A percentile compares a stretch with the other conserved stretches of the same genome.
These are phyloP conservation scores for Chalcis sispes DNA, from an alignment of 2,888 invertebrate genomes.

Conservation along the genomic window DNA sequence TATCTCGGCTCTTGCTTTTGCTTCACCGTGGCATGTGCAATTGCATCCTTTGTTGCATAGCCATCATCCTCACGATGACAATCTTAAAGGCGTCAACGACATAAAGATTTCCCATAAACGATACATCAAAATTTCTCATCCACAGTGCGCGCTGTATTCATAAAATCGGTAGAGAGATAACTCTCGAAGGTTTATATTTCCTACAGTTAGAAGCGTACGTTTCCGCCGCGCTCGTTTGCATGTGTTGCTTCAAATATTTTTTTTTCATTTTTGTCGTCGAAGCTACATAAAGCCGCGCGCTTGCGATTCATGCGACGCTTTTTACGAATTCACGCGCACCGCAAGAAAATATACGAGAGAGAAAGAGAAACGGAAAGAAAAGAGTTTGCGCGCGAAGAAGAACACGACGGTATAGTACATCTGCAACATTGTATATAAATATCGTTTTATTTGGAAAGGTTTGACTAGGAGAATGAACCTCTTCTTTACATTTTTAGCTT, in stretches of 20 bases:
- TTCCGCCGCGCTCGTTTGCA: constrained; percentile 48
- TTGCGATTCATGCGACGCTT: constrained; percentile 10
- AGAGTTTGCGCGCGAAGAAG: no score
- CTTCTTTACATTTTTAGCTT: no score
- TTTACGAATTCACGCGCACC: no score
- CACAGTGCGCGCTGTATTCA: constrained; percentile 17
- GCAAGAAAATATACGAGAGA: not conserved
- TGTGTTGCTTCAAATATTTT: no score
- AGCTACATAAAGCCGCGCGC: no score
- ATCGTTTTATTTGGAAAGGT: no score
- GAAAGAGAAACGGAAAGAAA: no score
- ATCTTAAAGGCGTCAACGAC: not conserved
- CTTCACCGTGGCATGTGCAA: not conserved
- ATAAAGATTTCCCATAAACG: constrained; percentile 47
- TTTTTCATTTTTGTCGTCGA: no score
- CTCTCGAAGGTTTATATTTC: not conserved
- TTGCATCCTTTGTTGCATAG: not conserved
- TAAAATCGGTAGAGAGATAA: constrained; percentile 7
- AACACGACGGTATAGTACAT: not conserved
- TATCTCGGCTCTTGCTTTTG: not conserved
- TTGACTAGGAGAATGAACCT: no score
- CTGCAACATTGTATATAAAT: no score
- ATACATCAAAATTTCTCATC: constrained; percentile 38
- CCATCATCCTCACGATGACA: not conserved
- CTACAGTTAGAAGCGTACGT: no score